phyloP scores from a whole-genome alignment of 2,113 vertebrate species.

The Micromys minutus region DNA sequence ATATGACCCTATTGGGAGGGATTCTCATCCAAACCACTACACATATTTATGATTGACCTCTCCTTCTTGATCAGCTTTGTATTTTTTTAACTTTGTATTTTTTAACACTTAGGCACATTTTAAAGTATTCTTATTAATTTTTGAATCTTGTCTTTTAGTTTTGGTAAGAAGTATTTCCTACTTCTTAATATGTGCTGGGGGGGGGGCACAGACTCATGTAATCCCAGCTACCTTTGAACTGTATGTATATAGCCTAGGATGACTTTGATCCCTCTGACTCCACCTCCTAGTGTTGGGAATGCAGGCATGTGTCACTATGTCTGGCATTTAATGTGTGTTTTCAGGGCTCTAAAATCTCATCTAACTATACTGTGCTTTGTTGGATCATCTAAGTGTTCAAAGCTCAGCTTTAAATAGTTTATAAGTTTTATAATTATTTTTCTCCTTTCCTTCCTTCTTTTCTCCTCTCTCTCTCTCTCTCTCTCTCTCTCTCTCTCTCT shows the following conservation, averaged over 20 bases:
- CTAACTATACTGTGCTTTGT: neutral
- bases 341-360: neutral
- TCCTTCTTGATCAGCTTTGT: constrained; percentile 34
- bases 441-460: no score
- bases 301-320: neutral
- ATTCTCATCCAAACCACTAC: neutral
- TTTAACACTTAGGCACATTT: constrained; percentile 45
- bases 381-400: neutral
- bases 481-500: neutral
- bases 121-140: neutral
- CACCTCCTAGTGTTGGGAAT: neutral
- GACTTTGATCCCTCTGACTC: neutral
- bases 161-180: neutral
- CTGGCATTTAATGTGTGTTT: neutral
- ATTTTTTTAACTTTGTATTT: neutral
- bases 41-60: neutral
- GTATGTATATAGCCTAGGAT: neutral
- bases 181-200: neutral
- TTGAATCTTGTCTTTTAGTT: neutral
- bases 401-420: constrained; percentile 25
- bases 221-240: neutral
- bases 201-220: neutral
- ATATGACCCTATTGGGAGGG: neutral
- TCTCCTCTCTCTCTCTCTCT: no score
- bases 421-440: neutral